Base-by-base conservation (phyloP, 1,140 invertebrate genomes). In the Calephelis nemesis region DNA sequence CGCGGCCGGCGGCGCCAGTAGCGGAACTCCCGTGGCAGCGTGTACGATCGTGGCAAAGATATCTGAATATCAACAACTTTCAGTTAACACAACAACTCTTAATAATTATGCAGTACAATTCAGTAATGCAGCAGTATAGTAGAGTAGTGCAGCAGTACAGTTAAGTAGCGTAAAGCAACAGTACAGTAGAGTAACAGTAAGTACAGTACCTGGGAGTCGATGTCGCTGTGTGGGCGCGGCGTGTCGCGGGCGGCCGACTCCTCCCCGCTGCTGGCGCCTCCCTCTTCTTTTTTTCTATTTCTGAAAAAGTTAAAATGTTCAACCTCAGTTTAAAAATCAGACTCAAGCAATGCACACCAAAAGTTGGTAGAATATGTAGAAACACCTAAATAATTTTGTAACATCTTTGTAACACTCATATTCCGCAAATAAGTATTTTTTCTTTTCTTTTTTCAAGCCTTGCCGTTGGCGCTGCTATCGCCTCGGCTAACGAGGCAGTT, bases 21-120 rank as follows among this genome's bases (percentile, higher is more conserved):
- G 75, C 96, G 96, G 84, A 97, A 97, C 87, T 97, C 96, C 40
- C 96, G 94, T 0, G 96, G 96, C 11, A 97, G 87, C 1, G 96
- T 97, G 80, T 97, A 97, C 30, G 96, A 97, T 45, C 96, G 93
- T 0, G 96, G 96, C 13, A 97, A 83, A 1, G 96, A 97, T 63
- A 97, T 93, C 91, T 96, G 75, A n/a, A 74, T 0, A 30, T 4
- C 30, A 30, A 30, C 30, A 30, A 30, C 30, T 30, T 30, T 30
- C 3, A 30, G 4, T 65, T 0, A n/a, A 70, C 19, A 67, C 11
- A 62, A 39, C 8, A 47, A 62, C 42, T 63, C 11, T n/a, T 42
- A 45, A 9, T 45, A 45, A 9, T 45, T 7, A 7, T 7, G 42
- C 42, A 45, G 42, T 45, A 45, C 42, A 45, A 9, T 45, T 9